Base-by-base conservation (phyloP, 2,113 vertebrate species). In the Hippoglossus stenolepis region DNA sequence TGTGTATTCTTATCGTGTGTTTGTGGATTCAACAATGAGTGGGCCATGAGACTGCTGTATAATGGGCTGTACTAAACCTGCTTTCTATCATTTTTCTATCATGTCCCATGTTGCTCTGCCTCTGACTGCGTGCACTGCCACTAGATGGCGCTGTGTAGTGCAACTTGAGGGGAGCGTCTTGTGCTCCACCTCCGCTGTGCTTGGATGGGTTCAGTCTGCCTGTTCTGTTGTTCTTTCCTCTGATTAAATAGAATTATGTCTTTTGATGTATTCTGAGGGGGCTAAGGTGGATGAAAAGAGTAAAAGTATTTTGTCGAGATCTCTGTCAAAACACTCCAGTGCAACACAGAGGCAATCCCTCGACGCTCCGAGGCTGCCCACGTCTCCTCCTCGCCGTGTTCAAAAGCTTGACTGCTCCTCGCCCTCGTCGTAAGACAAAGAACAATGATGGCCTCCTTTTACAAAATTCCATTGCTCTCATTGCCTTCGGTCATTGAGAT, bases 91-190 rank as follows among this genome's bases (percentile, higher is more conserved):
- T 70, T 60, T 73, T 21, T 67, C 62, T 15, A 3, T 61, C 26
- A 12, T 58, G 59, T 57, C 35, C 2, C 11, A 51, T n/a, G n/a
- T 4, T 74, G 15, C 64, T 49, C 10, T 69, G 31, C n/a, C 51
- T 45, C 54, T 18, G 20, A 40, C 43, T 61, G 8, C 3, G 3
- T 4, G 11, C 9, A 2, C 9, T 2, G 26, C 83, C 93, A 92
- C 87, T 91, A 92, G 92, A 90, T 94, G 93, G 91, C 65, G 89
- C 90, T 92, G 90, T 84, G 82, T 73, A 54, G 80, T 79, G 77
- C 59, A 67, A n/a, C 57, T 70, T 89, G 65, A 67, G 15, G 35
- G 1, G 35, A 49, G 17, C 51, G 20, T n/a, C 9, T 24, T 2
- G 2, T 12, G 57, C 1, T 24, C n/a, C 35, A 57, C 58, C 58